Conservation (phyloP, 2,113 vertebrate genomes). For the Rhinolophus ferrumequinum region DNA sequence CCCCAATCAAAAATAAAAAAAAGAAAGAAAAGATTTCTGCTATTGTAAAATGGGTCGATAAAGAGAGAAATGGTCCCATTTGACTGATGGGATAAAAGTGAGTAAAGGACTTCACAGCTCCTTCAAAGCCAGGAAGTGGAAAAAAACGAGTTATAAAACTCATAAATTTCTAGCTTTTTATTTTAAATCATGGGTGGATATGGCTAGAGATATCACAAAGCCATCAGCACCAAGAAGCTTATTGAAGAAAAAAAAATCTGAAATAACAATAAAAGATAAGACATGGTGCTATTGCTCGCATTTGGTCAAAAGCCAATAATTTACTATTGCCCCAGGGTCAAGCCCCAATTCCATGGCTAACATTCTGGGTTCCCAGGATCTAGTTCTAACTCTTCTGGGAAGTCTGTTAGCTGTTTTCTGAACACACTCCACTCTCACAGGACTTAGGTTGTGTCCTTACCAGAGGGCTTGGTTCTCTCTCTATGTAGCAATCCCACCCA, state of each 20-base stretch:
- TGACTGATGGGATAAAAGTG: background rate
- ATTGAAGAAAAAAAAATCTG: background rate
- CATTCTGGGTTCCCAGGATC: background rate
- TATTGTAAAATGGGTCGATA: background rate
- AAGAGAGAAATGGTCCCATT: background rate
- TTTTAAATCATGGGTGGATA: background rate
- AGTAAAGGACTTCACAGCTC: background rate
- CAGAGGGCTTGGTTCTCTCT: background rate
- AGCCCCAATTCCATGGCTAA: background rate
- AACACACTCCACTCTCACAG: background rate
- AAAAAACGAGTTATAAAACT: slow-evolving; percentile 21
- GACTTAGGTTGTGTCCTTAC: background rate
- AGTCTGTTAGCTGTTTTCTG: background rate
- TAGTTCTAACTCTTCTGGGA: background rate
- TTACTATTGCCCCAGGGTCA: background rate
- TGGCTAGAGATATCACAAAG: background rate
- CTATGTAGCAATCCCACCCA: background rate
- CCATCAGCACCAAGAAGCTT: background rate
- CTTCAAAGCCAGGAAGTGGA: background rate
- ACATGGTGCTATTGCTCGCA: background rate
- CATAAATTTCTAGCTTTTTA: background rate
- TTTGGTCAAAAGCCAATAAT: background rate
- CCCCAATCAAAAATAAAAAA: too few relatives aligned
- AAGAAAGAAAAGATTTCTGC: background rate
- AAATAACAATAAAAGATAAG: background rate